Evolutionary conservation across 2,113 vertebrate genomes (phyloP), one percentile per base, ranked within the genome.

Genomic region (Martes martes): DNA sequence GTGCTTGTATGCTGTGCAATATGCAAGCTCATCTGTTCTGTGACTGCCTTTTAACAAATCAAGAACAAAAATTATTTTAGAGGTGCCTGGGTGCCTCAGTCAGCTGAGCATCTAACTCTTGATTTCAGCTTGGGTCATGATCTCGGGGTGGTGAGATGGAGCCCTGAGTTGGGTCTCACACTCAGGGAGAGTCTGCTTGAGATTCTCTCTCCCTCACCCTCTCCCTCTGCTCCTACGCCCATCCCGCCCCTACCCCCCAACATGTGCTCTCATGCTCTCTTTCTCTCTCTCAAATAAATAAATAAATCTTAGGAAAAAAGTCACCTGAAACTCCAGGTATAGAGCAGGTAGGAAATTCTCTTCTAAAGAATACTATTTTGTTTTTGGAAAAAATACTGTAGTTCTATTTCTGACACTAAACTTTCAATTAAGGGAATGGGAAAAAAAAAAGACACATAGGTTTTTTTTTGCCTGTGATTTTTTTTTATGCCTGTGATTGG

Each of bases 1-100:
- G 2, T 7, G 11, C 2, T 78, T 0, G 1, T 16, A 3, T 11
- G 55, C 6, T 71, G 16, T 36, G 5, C 13, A 52, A n/a, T 31
- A 3, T 14, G 19, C 47, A 42, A 23, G 16, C 21, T 50, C 11
- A 45, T 24, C 47, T 39, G 0, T 59, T 84, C 61, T 42, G 15
- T 85, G 59, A 28, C 11, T 7, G 28, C 33, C 11, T 86, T 91
- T 52, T 63, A 80, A 50, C 57, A 94, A 95, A 47, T 55, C 16
- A 73, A 59, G 19, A 47, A 31, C 15, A 47, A 78, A 78, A 78
- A 78, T 47, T 47, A 78, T 78, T 74, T 87, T 45, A 71, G 67
- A n/a, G 33, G 33, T 1, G 3, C 67, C 18, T 19, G 8, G 67
- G 67, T 69, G 67, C 8, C 33, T 69, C 67, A 21, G 33, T 69